Base-by-base conservation (phyloP, 2,888 invertebrate genomes). In the Ophion obscuratus region DNA sequence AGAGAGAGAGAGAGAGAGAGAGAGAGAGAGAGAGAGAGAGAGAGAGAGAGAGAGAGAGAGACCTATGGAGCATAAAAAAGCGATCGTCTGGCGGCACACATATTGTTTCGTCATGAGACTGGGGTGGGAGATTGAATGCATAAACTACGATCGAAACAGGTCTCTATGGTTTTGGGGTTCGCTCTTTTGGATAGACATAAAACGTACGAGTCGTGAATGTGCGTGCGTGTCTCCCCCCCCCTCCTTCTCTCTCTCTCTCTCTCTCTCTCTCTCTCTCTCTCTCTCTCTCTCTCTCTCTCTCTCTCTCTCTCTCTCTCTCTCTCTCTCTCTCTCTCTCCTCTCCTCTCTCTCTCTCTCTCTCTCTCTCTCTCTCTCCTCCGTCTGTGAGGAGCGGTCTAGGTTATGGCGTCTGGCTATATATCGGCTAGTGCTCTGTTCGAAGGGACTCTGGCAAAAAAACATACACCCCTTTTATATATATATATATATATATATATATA, bases 81-180 rank as follows among this genome's bases (percentile, higher is more conserved):
- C 64, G 59, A 81, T 71, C 62, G 78, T 84, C 76, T 80, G 82
- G 76, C 66, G 11, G 47, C 64, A 76, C 44, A 62, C 85, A 83
- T 83, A 83, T 86, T 86, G 83, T 86, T 86, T 86, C 83, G 85
- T 83, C 76, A 83, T 77, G 83, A 77, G 53, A 44, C 31, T 77
- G 83, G 83, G 73, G 76, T 62, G 82, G 79, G 75, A 85, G 82
- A 85, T 85, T 85, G 83, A 86, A 86, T 86, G 83, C 83, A 86
- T 80, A 86, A 83, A 86, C 76, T 85, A 80, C 83, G 79, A 83
- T 83, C 83, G 83, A 81, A 83, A 86, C 77, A 70, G 83, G 83
- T 83, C 73, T 64, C 77, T 47, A 47, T 68, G 80, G 44, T 75
- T 85, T 83, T 40, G 79, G 71, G 62, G 73, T 62, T 24, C 31